Evolutionary conservation across 2,888 invertebrate species (phyloP), one percentile per base, ranked within the genome.

Genomic region (Ophion obscuratus): DNA sequence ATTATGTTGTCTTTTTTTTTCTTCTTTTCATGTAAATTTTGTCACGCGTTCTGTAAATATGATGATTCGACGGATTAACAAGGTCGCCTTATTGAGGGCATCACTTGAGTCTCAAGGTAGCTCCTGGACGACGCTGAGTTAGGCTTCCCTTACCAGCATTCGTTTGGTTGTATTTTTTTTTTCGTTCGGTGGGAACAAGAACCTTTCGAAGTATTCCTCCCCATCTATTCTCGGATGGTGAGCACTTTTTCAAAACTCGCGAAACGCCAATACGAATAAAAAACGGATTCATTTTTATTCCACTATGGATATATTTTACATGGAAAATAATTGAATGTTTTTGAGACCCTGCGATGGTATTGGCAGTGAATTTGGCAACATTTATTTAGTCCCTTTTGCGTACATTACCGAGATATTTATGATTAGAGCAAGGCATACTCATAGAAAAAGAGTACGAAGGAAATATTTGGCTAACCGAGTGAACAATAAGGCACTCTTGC

Each of bases 41-140:
- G 83, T 36, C 67, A 78, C 67, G 73, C 78, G 67, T 74, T 61
- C 31, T 10, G 9, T 70, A 47, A 47, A 74, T 62, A 61, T 67
- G 4, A 47, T 31, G 31, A 40, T 44, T 66, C 17, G 44, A 79
- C 68, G n/a, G 44, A 36, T 78, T 47, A 14, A 57, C 31, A 79
- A 14, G 24, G 74, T 73, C 83, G 70, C 57, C 47, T 11, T 47
- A 11, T 14, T 47, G 14, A 14, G 47, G 0, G 47, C 47, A 14
- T 47, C 47, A 27, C 82, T 68, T 24, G 20, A 67, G 44, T 73
- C 53, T 64, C 64, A 36, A 66, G 66, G 66, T 66, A 36, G 66
- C 36, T 66, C 36, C n/a, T 66, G 36, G 66, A 61, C 20, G 17
- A 57, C 2, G 0, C 44, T 53, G 14, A 27, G 6, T 47, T 17